A percentile compares a stretch with the other conserved stretches of the same genome.
These are phyloP conservation scores for Pachycephus smyrnensis DNA, from an alignment of 2,888 invertebrate genomes.

Conservation along the genomic window DNA sequence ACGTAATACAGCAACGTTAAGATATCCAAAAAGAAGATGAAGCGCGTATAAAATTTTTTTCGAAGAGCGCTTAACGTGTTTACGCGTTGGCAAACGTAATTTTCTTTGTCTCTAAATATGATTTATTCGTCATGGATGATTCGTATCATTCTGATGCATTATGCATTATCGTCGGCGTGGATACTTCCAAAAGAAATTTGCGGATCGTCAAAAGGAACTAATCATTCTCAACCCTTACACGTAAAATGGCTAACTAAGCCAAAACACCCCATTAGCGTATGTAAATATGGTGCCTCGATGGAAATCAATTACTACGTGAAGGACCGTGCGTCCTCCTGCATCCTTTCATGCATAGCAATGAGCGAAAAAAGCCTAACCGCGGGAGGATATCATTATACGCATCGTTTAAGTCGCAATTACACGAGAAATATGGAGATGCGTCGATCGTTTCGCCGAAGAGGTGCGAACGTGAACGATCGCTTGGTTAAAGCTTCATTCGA, in stretches of 20 bases:
- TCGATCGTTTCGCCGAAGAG: not conserved
- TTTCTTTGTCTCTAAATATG: not conserved
- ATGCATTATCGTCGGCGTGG: not conserved
- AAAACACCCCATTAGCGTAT: conserved; percentile 48
- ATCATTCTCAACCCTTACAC: conserved; percentile 17
- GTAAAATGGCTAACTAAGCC: conserved; percentile 19
- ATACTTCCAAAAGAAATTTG: conserved; percentile 7
- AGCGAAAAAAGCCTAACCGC: conserved; percentile 23
- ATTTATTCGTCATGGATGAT: not conserved
- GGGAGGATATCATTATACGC: conserved; percentile 6
- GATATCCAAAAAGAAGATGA: conserved; percentile 5
- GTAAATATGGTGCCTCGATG: conserved; percentile 44
- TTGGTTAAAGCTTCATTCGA: not conserved
- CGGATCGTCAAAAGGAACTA: conserved; percentile 20
- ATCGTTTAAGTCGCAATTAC: conserved; percentile 5
- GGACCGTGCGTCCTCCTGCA: conserved; percentile 32
- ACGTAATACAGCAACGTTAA: conserved; percentile 34
- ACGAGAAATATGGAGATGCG: not conserved
- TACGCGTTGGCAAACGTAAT: not conserved
- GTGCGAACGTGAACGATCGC: not conserved
- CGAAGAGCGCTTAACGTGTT: not conserved
- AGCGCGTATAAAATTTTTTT: conserved; percentile 12
- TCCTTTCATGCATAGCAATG: conserved; percentile 55
- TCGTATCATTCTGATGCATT: not conserved
- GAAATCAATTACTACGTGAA: conserved; percentile 51